Percentiles rank a stretch among this genome's conserved stretches.
phyloP scores from a whole-genome alignment of 2,888 invertebrate species.

The Venustoraphidia nigricollis region DNA sequence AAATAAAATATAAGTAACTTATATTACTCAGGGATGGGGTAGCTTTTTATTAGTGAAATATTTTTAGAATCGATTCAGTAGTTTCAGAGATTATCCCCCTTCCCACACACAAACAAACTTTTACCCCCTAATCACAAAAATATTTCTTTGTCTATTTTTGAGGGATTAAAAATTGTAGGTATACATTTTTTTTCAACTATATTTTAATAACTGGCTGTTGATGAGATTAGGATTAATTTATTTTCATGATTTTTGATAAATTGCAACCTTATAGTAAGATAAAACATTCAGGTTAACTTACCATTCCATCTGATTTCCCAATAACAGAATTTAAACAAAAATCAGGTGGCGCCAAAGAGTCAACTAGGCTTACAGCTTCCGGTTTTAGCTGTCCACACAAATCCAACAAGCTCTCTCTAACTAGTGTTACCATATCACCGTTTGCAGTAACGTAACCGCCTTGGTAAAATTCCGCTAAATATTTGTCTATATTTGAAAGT shows the following conservation, averaged over 20 bases:
- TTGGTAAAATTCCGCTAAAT: conserved; percentile 44
- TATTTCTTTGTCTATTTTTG: too few relatives aligned
- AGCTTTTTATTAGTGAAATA: too few relatives aligned
- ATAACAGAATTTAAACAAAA: conserved; percentile 77
- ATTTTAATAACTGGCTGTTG: too few relatives aligned
- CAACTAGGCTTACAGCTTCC: conserved; percentile 62
- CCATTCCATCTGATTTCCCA: conserved; percentile 72
- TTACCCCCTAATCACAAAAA: too few relatives aligned
- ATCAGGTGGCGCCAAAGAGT: conserved; percentile 79
- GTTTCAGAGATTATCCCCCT: too few relatives aligned
- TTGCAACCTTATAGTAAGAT: not conserved
- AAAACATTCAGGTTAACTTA: conserved; percentile 21
- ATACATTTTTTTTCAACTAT: too few relatives aligned
- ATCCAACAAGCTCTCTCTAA: conserved; percentile 51
- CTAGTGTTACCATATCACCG: conserved; percentile 33
- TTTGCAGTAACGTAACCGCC: conserved; percentile 25
- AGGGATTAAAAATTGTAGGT: too few relatives aligned
- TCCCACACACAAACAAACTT: too few relatives aligned
- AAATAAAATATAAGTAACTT: too few relatives aligned
- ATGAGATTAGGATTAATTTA: not conserved
- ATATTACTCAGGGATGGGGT: too few relatives aligned
- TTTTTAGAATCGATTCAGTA: too few relatives aligned
- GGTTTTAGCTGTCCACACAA: conserved; percentile 55
- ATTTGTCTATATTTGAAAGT: conserved; percentile 40
- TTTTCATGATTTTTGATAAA: not conserved